These are phyloP conservation scores for Trachelus stipa DNA, from an alignment of 2,888 invertebrate species.

Conservation along the genomic window DNA sequence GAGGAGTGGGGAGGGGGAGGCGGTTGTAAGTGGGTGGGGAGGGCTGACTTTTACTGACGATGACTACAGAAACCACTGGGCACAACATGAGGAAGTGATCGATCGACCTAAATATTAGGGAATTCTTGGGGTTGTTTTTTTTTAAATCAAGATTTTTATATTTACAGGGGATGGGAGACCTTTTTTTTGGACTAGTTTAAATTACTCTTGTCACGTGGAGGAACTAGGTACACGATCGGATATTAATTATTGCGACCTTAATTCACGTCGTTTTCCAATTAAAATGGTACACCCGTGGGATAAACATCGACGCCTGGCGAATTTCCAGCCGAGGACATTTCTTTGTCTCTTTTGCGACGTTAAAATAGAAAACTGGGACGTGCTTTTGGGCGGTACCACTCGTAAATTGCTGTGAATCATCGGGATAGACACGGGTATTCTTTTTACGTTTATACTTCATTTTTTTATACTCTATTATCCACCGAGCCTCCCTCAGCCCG, in stretches of 20 bases:
- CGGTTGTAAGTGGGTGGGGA: not conserved
- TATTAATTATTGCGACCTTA: not conserved
- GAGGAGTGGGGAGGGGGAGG: not conserved
- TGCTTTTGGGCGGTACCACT: not conserved
- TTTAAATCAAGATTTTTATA: not conserved
- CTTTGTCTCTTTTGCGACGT: conserved; percentile 47
- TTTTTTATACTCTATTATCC: conserved; percentile 32
- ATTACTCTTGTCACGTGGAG: not conserved
- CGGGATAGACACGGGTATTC: not conserved
- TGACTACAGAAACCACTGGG: not conserved
- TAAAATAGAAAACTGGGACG: conserved; percentile 58
- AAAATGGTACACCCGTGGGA: conserved; percentile 20
- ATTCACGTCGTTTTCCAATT: conserved; percentile 19
- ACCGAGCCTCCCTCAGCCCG: conserved; percentile 23
- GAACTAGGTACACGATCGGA: not conserved
- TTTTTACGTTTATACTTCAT: not conserved
- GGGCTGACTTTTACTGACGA: not conserved
- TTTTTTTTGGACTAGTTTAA: not conserved
- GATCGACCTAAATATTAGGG: not conserved
- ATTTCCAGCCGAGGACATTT: conserved; percentile 47
- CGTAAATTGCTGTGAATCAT: conserved; percentile 3
- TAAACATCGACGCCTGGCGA: conserved; percentile 52
- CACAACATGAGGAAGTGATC: not conserved
- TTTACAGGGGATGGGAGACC: not conserved
- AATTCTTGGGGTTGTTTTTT: not conserved